A percentile compares a stretch with the other conserved stretches of the same genome.
phyloP scores from a whole-genome alignment of 2,113 vertebrate genomes.

The Pionites leucogaster region DNA sequence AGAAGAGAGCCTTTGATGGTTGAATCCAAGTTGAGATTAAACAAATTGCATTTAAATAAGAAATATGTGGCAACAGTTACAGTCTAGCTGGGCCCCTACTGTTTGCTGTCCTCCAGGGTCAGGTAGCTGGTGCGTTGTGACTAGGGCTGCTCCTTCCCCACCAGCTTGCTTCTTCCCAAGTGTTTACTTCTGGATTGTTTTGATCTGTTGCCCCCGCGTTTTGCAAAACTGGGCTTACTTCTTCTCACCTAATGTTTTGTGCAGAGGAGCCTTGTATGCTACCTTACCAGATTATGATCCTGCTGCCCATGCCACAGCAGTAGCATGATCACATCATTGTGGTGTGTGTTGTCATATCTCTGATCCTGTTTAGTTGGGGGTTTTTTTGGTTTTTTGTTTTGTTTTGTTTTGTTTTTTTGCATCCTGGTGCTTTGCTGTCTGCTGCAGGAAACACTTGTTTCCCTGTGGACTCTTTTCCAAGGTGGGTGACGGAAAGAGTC shows the following conservation, averaged over 20 bases:
- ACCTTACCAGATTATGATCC: not conserved
- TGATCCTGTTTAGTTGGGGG: not conserved
- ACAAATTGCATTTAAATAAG: slow-evolving; percentile 64
- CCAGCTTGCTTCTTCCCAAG: not conserved
- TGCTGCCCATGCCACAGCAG: not conserved
- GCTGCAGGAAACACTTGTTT: not conserved
- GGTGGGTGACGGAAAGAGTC: not conserved
- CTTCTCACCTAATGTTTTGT: not conserved
- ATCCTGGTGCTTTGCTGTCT: not conserved
- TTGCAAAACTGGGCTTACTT: not conserved
- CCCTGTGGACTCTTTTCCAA: not conserved
- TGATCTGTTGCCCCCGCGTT: not conserved
- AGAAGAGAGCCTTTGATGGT: slow-evolving; percentile 38
- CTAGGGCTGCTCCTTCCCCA: not conserved
- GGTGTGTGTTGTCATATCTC: not conserved
- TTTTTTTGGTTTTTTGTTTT: too few relatives aligned
- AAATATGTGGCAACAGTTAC: slow-evolving; percentile 15
- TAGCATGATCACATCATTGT: not conserved
- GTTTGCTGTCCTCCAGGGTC: not conserved
- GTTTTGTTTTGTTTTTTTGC: too few relatives aligned
- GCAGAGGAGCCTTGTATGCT: not conserved
- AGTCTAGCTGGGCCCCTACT: not conserved
- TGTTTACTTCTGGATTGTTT: not conserved
- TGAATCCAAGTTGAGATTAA: slow-evolving; percentile 49
- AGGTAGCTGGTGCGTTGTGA: not conserved